Evolutionary conservation across 1,140 invertebrate genomes (phyloP), one percentile per base, ranked within the genome.

Genomic region (Bombus fervidus): DNA sequence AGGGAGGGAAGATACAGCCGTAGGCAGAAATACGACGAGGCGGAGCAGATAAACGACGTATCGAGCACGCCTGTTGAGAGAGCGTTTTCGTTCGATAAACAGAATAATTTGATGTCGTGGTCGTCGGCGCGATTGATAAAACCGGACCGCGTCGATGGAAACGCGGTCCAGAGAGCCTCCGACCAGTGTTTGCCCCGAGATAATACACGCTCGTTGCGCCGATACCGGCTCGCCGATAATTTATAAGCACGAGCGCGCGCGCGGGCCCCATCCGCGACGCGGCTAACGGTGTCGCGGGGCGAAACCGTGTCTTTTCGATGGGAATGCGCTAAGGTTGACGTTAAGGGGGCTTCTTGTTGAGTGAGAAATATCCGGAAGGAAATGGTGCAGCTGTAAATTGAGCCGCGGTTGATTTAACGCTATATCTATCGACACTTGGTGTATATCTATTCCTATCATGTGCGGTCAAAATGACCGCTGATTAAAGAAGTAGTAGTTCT

Each of bases 1-100:
- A 74, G 9, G 77, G 75, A 53, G 22, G 37, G 39, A 37, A 83
- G 59, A 47, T 59, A 22, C n/a, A 62, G 64, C 22, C 78, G 85
- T 4, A 31, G 80, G 62, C 68, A 90, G 83, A 90, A 90, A 90
- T 82, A 87, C 88, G 86, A 79, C 71, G 76, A 85, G 86, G 73
- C 88, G 88, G 64, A 81, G 83, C 88, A 80, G 86, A 90, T 90
- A 90, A 90, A 90, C 88, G 89, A 83, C 84, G 83, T 90, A 90
- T 90, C 88, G 85, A 66, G 43, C 57, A 66, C 75, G 75, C 53
- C 75, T 62, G 81, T 85, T 72, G 74, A 73, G 81, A 83, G 81
- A 86, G 74, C 81, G 86, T 87, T 87, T 87, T 87, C 75, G 81
- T 66, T 43, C 86, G 86, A 87, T 87, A 87, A 87, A 87, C 81